These are phyloP conservation scores for Galleria mellonella DNA, from an alignment of 1,140 invertebrate genomes.

Conservation along the genomic window DNA sequence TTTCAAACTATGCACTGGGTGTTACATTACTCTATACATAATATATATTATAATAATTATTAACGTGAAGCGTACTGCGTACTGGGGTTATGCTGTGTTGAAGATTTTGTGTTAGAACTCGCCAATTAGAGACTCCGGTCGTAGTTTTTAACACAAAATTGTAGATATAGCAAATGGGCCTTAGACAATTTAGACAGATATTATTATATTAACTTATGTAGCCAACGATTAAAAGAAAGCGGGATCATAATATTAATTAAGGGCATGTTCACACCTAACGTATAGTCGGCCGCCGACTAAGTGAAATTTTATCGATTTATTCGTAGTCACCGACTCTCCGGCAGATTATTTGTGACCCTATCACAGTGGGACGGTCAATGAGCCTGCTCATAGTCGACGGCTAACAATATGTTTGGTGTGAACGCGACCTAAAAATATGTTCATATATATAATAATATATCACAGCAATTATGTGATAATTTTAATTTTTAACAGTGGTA, in stretches of 20 bases:
- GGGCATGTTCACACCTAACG: no score
- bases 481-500: conserved; percentile 23
- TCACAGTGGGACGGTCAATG: no score
- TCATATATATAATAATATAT: conserved; percentile 28
- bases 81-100: conserved; percentile 54
- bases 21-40: conserved; percentile 44
- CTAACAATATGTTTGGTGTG: no score
- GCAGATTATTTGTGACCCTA: no score
- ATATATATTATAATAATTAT: conserved; percentile 24
- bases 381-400: no score
- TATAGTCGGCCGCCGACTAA: no score
- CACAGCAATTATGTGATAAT: conserved; percentile 34
- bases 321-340: no score
- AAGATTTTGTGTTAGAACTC: conserved; percentile 56
- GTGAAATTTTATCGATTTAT: no score
- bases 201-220: conserved; percentile 46
- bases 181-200: conserved; percentile 60
- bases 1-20: conserved; percentile 54
- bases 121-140: conserved; percentile 5
- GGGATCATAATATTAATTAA: conserved; percentile 61
- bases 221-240: conserved; percentile 37
- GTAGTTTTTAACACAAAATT: conserved; percentile 59
- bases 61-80: conserved; percentile 41
- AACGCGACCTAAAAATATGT: conserved; percentile 31
- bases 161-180: conserved; percentile 68